Percentiles rank a stretch among this genome's conserved stretches.
These are phyloP conservation scores for Hydrocynus forskahlii DNA, from an alignment of 2,797 vertebrate genomes.

Conservation along the genomic window DNA sequence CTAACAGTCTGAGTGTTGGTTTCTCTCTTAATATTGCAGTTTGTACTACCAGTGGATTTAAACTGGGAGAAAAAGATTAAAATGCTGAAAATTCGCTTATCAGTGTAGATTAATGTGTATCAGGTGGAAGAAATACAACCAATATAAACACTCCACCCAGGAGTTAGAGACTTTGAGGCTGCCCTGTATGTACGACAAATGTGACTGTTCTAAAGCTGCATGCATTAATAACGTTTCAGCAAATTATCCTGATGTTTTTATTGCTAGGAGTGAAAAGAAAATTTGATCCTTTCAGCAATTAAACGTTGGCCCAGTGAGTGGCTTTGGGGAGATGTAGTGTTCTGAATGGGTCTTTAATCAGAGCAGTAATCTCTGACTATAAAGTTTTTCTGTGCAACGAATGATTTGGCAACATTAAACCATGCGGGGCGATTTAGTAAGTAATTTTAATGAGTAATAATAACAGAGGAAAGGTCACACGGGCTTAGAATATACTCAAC, in stretches of 20 bases:
- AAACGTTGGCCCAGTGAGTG: not conserved
- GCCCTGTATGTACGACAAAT: not conserved
- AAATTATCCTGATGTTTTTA: conserved; percentile 6
- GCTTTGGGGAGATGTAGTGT: not conserved
- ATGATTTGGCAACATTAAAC: not conserved
- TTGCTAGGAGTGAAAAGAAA: not conserved
- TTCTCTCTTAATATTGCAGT: too few species aligned
- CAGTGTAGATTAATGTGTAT: not conserved
- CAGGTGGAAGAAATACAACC: not conserved
- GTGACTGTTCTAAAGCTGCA: not conserved
- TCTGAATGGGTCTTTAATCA: conserved; percentile 1
- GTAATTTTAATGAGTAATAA: not conserved
- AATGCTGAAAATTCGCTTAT: not conserved
- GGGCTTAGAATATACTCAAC: not conserved
- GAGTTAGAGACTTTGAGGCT: not conserved
- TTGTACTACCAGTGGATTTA: not conserved
- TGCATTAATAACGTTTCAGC: conserved; percentile 13
- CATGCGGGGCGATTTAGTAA: not conserved
- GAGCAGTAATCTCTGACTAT: not conserved
- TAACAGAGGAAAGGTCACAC: not conserved
- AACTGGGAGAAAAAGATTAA: not conserved
- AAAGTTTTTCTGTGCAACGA: not conserved
- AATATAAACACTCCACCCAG: not conserved
- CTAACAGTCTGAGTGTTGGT: too few species aligned
- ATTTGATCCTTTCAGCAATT: not conserved